These are phyloP conservation scores for Stratiolaelaps scimitus DNA, from an alignment of 1,140 invertebrate species.

Conservation along the genomic window DNA sequence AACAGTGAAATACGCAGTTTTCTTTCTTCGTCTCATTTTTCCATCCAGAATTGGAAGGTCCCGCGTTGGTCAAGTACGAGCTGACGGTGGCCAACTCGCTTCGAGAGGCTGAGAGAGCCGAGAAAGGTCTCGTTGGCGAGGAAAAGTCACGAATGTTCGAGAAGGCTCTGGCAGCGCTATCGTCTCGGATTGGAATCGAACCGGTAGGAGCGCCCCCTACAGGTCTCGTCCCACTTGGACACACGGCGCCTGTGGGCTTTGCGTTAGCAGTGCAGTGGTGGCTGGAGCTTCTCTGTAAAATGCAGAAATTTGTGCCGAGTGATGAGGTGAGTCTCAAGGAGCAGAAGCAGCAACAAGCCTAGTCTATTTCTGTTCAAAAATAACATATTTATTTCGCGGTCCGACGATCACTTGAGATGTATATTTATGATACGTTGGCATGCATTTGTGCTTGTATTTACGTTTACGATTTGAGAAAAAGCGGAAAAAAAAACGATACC, in stretches of 20 bases:
- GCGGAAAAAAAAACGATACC: too few relatives aligned
- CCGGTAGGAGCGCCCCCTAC: conserved; percentile 7
- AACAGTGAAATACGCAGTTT: too few relatives aligned
- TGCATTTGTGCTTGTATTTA: too few relatives aligned
- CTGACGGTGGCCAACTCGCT: conserved; percentile 9
- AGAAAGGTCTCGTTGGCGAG: not conserved
- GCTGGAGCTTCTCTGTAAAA: conserved; percentile 22
- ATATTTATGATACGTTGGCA: too few relatives aligned
- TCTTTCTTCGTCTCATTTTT: not conserved
- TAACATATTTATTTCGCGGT: too few relatives aligned
- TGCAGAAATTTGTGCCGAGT: conserved; percentile 18
- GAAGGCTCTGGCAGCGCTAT: not conserved
- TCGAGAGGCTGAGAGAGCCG: conserved; percentile 2
- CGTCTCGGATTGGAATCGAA: not conserved
- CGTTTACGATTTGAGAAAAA: too few relatives aligned
- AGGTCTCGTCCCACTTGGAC: not conserved
- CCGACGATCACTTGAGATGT: too few relatives aligned
- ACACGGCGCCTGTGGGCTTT: conserved; percentile 8
- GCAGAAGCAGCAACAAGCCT: too few relatives aligned
- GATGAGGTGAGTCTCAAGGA: not conserved
- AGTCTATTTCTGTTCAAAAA: too few relatives aligned
- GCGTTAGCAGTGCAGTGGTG: conserved; percentile 4
- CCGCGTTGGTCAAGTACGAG: conserved; percentile 12
- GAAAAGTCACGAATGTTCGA: conserved; percentile 21
- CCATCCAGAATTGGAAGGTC: conserved; percentile 7